Base-by-base conservation (phyloP, 1,140 invertebrate genomes). In the Trissolcus basalis region DNA sequence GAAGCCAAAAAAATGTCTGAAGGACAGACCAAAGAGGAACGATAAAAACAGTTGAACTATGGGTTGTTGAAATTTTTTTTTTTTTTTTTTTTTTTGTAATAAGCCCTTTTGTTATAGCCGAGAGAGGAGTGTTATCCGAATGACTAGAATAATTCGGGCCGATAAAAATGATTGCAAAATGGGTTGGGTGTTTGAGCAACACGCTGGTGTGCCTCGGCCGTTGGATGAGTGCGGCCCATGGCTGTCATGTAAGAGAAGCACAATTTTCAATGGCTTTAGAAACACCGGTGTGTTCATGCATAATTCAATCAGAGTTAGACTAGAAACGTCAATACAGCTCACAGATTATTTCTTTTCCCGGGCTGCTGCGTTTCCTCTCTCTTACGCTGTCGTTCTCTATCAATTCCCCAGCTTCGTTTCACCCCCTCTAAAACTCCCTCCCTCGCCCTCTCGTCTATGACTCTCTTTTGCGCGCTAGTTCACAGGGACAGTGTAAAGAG, bases 261-360 rank as follows among this genome's bases (percentile, higher is more conserved):
- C 70, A 60, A 74, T 74, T 71, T 78, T 63, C 71, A 74, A 77
- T 70, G 61, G 75, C 78, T 80, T 77, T 79, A 79, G 80, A 81
- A 85, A 84, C 82, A 84, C 83, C 82, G 83, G 84, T 87, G 83
- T 85, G 82, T 87, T 88, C 87, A 89, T 88, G 87, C 87, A 88
- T 88, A 88, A 89, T 89, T 89, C 87, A 87, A 89, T 89, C 87
- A 88, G 86, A 89, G 87, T 88, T 87, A 88, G 87, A 89, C 87
- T 88, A 88, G 86, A 89, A 89, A 89, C 87, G 87, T 88, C 87
- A 88, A 89, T 88, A 89, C 87, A 89, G 87, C 86, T 88, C 87
- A 86, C 86, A 88, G 87, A 89, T 88, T 89, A 87, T 89, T 89
- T 89, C 85, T 89, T 89, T 89, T 88, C 87, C 87, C 87, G 86